Percentiles rank a stretch among this genome's conserved stretches.
phyloP scores from a whole-genome alignment of 2,888 invertebrate species.

The Heteromurus nitidus region DNA sequence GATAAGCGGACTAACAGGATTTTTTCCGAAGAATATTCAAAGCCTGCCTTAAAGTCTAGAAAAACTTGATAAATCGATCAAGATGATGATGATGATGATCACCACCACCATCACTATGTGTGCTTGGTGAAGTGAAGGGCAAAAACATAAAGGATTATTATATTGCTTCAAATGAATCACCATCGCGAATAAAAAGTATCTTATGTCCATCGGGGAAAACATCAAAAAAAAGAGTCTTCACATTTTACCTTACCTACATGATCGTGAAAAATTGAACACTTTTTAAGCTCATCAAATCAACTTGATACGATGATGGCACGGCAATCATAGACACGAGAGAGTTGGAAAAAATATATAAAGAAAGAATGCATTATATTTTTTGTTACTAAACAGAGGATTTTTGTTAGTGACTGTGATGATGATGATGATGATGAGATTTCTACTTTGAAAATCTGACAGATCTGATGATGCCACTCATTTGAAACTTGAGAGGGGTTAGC shows the following conservation, averaged over 20 bases:
- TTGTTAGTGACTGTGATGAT: neutral
- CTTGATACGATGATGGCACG: neutral
- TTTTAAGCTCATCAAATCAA: constrained; percentile 22
- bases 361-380: neutral
- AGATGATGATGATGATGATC: neutral
- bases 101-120: neutral
- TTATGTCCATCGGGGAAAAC: too few relatives aligned
- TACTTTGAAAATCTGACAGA: neutral
- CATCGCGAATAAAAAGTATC: too few relatives aligned
- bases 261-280: too few relatives aligned
- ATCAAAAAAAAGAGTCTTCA: too few relatives aligned
- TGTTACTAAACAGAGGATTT: neutral
- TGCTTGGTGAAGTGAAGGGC: constrained; percentile 5
- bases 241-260: too few relatives aligned
- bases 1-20: constrained; percentile 4
- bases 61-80: neutral
- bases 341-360: neutral
- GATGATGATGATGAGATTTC: neutral
- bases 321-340: neutral
- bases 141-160: neutral
- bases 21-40: neutral
- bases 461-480: neutral
- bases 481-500: neutral
- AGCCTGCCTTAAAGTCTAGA: neutral
- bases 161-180: too few relatives aligned